Percentiles rank a stretch among this genome's conserved stretches.
phyloP scores from a whole-genome alignment of 2,888 invertebrate species.

The Encarsia formosa region DNA sequence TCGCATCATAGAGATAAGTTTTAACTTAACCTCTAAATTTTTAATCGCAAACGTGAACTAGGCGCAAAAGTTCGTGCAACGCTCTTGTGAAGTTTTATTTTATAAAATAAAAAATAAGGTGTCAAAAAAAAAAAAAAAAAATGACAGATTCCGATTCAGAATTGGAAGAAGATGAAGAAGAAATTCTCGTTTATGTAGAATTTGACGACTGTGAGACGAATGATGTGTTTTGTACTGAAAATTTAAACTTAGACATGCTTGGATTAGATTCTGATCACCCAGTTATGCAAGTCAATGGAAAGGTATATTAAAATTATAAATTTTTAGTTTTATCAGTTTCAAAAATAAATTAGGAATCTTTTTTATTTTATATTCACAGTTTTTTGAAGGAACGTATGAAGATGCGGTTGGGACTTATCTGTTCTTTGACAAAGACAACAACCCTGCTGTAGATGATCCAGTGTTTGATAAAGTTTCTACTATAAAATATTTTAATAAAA shows the following conservation, averaged over 20 bases:
- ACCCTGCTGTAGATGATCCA: conserved; percentile 46
- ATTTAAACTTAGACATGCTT: conserved; percentile 57
- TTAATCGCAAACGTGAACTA: too few species aligned
- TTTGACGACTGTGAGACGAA: conserved; percentile 54
- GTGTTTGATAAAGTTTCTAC: conserved; percentile 57
- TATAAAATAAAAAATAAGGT: too few species aligned
- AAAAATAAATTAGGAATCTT: neutral
- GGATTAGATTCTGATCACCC: conserved; percentile 63
- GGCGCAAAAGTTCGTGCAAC: too few species aligned
- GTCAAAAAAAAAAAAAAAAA: too few species aligned
- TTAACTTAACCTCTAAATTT: too few species aligned
- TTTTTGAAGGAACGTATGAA: conserved; percentile 63
- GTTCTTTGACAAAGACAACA: conserved; percentile 65
- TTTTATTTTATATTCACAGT: conserved; percentile 33
- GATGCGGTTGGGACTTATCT: conserved; percentile 68
- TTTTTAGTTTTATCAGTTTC: neutral
- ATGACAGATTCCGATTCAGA: conserved; percentile 32
- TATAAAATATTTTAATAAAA: conserved; percentile 61
- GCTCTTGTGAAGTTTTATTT: too few species aligned
- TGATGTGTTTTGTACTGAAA: conserved; percentile 54
- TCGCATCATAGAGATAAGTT: too few species aligned
- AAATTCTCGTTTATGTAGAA: conserved; percentile 60
- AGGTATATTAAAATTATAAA: conserved; percentile 51
- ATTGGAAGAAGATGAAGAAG: conserved; percentile 56
- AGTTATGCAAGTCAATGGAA: conserved; percentile 65